A percentile compares a stretch with the other conserved stretches of the same genome.
These are phyloP conservation scores for Bombycilla garrulus DNA, from an alignment of 2,113 vertebrate species.

Conservation along the genomic window DNA sequence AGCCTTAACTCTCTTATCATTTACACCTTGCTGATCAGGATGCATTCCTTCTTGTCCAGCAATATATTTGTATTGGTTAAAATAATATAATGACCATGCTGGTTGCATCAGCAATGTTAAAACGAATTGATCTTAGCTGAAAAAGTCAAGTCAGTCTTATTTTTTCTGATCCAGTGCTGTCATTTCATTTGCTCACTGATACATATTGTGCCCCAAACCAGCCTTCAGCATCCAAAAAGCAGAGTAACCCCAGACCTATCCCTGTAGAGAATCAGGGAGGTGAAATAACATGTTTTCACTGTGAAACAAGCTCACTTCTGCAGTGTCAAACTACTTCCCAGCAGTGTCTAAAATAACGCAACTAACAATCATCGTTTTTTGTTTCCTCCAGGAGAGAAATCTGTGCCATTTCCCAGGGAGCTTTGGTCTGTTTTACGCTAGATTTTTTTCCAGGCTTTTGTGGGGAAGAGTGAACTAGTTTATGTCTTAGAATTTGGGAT, in stretches of 20 bases:
- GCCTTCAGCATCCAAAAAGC: background rate
- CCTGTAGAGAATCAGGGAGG: background rate
- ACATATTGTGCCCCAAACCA: background rate
- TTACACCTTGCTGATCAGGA: background rate
- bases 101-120: background rate
- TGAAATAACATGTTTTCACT: background rate
- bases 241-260: background rate
- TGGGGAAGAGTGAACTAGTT: background rate
- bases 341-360: background rate
- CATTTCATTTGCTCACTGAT: background rate
- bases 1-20: background rate
- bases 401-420: background rate
- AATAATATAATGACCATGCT: background rate
- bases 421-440: background rate
- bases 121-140: background rate
- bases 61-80: background rate
- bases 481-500: background rate
- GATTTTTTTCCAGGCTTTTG: background rate
- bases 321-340: background rate
- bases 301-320: background rate
- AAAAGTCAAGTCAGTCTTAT: background rate
- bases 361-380: background rate
- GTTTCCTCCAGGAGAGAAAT: background rate
- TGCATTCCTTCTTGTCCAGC: background rate
- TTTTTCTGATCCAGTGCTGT: background rate